phyloP scores from a whole-genome alignment of 1,140 invertebrate genomes.

The Brachionus sp. region DNA sequence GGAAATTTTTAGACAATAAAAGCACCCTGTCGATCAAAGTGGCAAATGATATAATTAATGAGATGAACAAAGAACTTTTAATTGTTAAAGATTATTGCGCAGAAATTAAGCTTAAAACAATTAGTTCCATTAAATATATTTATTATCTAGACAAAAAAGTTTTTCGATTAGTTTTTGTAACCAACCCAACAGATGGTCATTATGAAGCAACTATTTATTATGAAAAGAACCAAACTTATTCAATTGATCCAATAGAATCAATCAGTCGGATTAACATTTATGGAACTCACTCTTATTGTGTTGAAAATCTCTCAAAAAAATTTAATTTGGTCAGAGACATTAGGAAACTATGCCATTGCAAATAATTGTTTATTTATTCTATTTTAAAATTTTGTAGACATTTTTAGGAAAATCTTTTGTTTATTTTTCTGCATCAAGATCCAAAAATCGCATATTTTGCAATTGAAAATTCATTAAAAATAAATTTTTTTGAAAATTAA shows the following conservation, averaged over 20 bases:
- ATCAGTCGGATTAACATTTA: not conserved
- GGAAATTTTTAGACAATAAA: constrained; percentile 63
- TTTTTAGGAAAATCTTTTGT: no score
- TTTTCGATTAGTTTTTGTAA: not conserved
- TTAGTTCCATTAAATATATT: not conserved
- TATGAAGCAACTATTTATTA: not conserved
- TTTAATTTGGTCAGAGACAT: not conserved
- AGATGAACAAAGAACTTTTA: not conserved
- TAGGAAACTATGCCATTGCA: not conserved
- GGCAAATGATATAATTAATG: not conserved
- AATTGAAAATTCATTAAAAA: no score
- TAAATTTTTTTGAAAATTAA: no score
- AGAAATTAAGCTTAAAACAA: not conserved
- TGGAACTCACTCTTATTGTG: not conserved
- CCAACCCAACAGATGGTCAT: not conserved
- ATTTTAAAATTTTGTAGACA: no score
- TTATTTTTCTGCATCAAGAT: no score
- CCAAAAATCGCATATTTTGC: no score
- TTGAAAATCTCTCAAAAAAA: not conserved
- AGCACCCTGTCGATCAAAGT: constrained; percentile 46
- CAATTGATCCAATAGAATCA: not conserved
- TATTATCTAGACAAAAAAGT: not conserved
- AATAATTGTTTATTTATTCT: no score
- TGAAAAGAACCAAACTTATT: not conserved
- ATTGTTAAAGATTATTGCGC: not conserved